Percentiles rank a stretch among this genome's conserved stretches.
Conservation (phyloP, 53 echinoderm and acorn worm species). For the Patiria pectinifera region DNA sequence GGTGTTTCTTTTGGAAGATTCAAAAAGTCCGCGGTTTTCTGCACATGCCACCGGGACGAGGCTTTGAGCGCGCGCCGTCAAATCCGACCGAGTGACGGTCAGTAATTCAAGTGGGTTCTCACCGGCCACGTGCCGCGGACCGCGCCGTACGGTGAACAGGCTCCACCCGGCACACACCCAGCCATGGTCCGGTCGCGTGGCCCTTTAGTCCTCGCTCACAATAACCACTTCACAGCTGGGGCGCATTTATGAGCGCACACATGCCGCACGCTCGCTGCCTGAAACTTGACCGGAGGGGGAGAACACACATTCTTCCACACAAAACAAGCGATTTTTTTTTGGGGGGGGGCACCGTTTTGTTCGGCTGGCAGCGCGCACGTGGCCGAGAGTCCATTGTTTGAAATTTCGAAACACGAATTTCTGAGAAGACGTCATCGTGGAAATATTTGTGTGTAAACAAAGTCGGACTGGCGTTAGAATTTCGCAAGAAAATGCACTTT, state of each 20-base stretch:
- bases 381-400: slow-evolving; percentile 16
- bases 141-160: slow-evolving; percentile 1
- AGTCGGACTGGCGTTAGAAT: not conserved
- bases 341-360: not conserved
- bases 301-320: slow-evolving; percentile 44
- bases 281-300: slow-evolving; percentile 25
- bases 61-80: not conserved
- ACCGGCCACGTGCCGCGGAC: slow-evolving; percentile 43
- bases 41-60: not conserved
- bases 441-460: slow-evolving; percentile 37
- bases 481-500: slow-evolving; percentile 32
- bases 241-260: not conserved
- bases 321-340: not conserved
- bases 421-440: slow-evolving; percentile 29
- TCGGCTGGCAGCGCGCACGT: not conserved
- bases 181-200: slow-evolving; percentile 51
- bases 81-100: slow-evolving; percentile 8
- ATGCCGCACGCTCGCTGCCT: slow-evolving; percentile 1
- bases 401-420: slow-evolving; percentile 37
- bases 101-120: not conserved
- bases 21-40: not conserved
- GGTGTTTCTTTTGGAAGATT: not conserved
- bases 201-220: slow-evolving; percentile 16
- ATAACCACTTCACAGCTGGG: slow-evolving; percentile 22
- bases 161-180: not conserved